A percentile compares a stretch with the other conserved stretches of the same genome.
These are phyloP conservation scores for Gastrophysa polygoni DNA, from an alignment of 2,888 invertebrate genomes.

Conservation along the genomic window DNA sequence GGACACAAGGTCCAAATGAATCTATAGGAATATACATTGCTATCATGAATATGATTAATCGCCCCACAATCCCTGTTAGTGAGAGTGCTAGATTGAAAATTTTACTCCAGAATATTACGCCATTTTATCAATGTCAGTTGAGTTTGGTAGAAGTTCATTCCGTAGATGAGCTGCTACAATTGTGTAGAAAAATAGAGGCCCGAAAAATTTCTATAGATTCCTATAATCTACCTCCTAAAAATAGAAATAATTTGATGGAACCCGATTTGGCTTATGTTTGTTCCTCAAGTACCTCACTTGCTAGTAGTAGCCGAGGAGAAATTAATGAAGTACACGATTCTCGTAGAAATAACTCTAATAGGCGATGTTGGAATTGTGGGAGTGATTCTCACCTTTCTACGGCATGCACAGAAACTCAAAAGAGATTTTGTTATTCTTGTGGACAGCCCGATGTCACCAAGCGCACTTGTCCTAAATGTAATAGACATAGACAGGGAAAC, in stretches of 20 bases:
- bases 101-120: background rate
- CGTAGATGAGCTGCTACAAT: background rate
- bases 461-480: background rate
- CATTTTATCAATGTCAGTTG: background rate
- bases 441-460: background rate
- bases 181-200: background rate
- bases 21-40: background rate
- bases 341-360: too few species aligned
- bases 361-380: too few species aligned
- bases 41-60: background rate
- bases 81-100: background rate
- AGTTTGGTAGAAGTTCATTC: background rate
- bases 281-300: background rate
- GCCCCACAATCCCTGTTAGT: background rate
- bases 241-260: slow-evolving; percentile 1
- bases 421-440: background rate
- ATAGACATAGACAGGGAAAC: background rate
- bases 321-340: too few species aligned
- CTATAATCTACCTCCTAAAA: background rate
- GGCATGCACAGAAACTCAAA: background rate
- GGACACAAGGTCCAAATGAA: background rate
- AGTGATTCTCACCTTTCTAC: background rate
- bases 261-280: slow-evolving; percentile 5
- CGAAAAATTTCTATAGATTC: background rate
- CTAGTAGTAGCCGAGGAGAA: too few species aligned